Evolutionary conservation across 2,888 invertebrate genomes (phyloP).

Genomic region (Drosophila nr. medialis): DNA sequence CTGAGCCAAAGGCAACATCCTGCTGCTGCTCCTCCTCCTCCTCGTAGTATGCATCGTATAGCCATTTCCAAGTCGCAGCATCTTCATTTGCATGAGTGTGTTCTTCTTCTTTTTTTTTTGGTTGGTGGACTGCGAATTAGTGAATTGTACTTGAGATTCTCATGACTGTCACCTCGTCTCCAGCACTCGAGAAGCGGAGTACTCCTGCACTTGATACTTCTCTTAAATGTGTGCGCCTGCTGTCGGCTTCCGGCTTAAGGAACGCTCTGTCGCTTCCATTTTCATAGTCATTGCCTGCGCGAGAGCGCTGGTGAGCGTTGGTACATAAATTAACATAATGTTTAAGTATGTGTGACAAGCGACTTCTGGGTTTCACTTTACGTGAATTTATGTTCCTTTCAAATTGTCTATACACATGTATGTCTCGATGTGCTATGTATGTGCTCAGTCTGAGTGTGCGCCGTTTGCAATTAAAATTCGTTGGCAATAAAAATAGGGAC

Average conservation of each 20-base stretch:
- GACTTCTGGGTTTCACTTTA: conserved; percentile 77
- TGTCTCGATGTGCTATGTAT: not conserved
- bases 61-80: conserved; percentile 38
- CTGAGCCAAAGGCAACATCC: conserved; percentile 49
- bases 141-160: conserved; percentile 72
- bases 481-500: conserved; percentile 65
- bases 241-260: conserved; percentile 76
- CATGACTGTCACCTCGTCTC: conserved; percentile 59
- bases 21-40: not conserved
- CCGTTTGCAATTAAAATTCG: conserved; percentile 69
- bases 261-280: conserved; percentile 78
- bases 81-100: conserved; percentile 46
- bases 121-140: conserved; percentile 59
- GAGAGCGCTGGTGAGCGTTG: conserved; percentile 26
- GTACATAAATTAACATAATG: conserved; percentile 80
- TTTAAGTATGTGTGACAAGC: conserved; percentile 80
- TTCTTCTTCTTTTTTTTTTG: not conserved
- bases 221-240: conserved; percentile 50
- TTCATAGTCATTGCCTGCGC: conserved; percentile 61
- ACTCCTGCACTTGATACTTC: conserved; percentile 7
- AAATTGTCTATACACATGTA: conserved; percentile 59
- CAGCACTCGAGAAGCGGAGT: not conserved
- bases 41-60: conserved; percentile 3
- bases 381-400: conserved; percentile 75
- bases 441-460: conserved; percentile 6